These are phyloP conservation scores for Ecliptopera silaceata DNA, from an alignment of 2,888 invertebrate genomes.

Conservation along the genomic window DNA sequence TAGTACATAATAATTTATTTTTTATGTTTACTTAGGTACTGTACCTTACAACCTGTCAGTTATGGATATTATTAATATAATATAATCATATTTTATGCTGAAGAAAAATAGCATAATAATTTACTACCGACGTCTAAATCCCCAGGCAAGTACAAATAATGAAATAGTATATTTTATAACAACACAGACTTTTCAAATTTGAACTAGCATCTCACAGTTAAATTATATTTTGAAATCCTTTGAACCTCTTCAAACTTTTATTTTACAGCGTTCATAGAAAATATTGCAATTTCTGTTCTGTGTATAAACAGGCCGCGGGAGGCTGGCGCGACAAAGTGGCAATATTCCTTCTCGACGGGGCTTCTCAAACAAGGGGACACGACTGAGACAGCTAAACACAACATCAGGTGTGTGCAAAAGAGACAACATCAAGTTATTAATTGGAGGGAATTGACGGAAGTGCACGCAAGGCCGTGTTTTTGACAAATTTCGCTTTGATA, in stretches of 20 bases:
- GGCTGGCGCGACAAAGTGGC: constrained; percentile 79
- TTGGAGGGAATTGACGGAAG: constrained; percentile 82
- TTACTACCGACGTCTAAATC: too few species aligned
- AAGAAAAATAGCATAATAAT: too few species aligned
- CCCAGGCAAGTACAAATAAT: too few species aligned
- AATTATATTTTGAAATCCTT: constrained; percentile 25
- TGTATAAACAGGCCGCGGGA: constrained; percentile 74
- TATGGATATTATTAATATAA: too few species aligned
- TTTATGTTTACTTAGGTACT: too few species aligned
- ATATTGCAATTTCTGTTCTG: constrained; percentile 74
- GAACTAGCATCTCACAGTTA: not conserved
- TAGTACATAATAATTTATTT: too few species aligned
- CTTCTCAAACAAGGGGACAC: constrained; percentile 78
- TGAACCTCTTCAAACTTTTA: constrained; percentile 55
- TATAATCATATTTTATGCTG: too few species aligned
- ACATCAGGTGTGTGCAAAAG: constrained; percentile 41
- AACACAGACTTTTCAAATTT: not conserved
- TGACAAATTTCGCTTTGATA: constrained; percentile 83
- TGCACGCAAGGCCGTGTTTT: constrained; percentile 77
- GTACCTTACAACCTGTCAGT: too few species aligned
- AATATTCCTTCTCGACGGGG: constrained; percentile 81
- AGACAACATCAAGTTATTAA: constrained; percentile 71
- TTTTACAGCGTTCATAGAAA: constrained; percentile 60
- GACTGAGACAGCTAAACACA: constrained; percentile 52
- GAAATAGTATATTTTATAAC: too few species aligned